Conservation (phyloP, 2,797 vertebrate species). For the Labeo calbasu region DNA sequence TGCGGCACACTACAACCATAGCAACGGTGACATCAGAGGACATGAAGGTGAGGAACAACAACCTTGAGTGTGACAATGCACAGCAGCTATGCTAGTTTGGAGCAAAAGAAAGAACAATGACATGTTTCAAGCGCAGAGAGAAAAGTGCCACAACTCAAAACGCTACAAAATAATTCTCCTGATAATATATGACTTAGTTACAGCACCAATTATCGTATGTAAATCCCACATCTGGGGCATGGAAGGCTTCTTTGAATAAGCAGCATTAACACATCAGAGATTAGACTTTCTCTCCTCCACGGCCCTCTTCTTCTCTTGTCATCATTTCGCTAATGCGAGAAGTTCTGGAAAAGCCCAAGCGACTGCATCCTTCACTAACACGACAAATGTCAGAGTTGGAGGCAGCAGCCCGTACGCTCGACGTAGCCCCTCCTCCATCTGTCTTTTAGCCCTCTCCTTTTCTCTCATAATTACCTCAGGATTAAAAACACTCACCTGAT, state of each 20-base stretch:
- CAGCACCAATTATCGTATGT: slow-evolving; percentile 72
- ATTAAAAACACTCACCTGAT: slow-evolving; percentile 72
- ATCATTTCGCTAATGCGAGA: slow-evolving; percentile 61
- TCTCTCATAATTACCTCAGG: slow-evolving; percentile 45
- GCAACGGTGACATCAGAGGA: slow-evolving; percentile 64
- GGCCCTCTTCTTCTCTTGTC: slow-evolving; percentile 46
- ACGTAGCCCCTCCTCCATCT: slow-evolving; percentile 32
- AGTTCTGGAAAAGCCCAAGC: slow-evolving; percentile 61
- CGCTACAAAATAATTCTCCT: slow-evolving; percentile 60
- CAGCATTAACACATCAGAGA: slow-evolving; percentile 62
- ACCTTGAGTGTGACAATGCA: slow-evolving; percentile 43
- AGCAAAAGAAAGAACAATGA: slow-evolving; percentile 34
- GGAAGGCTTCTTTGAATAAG: slow-evolving; percentile 67
- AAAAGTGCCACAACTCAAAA: slow-evolving; percentile 52
- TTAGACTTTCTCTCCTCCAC: slow-evolving; percentile 46
- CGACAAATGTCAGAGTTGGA: slow-evolving; percentile 56
- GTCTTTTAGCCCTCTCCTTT: background rate
- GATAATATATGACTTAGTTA: slow-evolving; percentile 68
- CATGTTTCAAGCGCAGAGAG: slow-evolving; percentile 27
- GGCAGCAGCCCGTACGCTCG: slow-evolving; percentile 49
- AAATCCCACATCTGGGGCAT: slow-evolving; percentile 68
- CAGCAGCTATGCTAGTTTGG: slow-evolving; percentile 35
- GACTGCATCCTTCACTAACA: slow-evolving; percentile 56
- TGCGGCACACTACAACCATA: slow-evolving; percentile 53
- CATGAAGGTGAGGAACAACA: slow-evolving; percentile 52